Percentiles rank a stretch among this genome's conserved stretches.
These are phyloP conservation scores for Pseudanteris insignis DNA, from an alignment of 2,888 invertebrate genomes.

Conservation along the genomic window DNA sequence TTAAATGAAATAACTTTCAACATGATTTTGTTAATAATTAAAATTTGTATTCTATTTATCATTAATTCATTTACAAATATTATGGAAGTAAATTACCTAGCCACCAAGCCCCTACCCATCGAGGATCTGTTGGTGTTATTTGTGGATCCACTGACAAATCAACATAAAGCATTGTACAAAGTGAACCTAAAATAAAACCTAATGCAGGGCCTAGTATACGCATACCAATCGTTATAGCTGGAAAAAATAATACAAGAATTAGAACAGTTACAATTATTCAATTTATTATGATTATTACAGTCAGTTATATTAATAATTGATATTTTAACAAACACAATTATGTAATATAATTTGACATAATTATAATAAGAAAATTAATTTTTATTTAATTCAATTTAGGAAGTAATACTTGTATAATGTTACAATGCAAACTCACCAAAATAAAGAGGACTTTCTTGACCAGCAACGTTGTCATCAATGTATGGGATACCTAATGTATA, in stretches of 20 bases:
- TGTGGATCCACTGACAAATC: slow-evolving; percentile 79
- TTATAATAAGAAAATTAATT: no score
- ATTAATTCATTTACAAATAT: no score
- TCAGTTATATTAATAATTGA: no score
- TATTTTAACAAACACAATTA: no score
- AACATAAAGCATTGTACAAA: slow-evolving; percentile 88
- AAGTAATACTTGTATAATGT: no score
- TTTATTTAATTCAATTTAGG: no score
- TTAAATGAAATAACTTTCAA: no score
- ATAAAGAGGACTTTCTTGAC: slow-evolving; percentile 90
- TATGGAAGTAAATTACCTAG: slow-evolving; percentile 76
- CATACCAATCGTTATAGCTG: slow-evolving; percentile 91
- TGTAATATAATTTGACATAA: no score
- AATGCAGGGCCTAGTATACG: slow-evolving; percentile 89
- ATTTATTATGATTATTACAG: background rate
- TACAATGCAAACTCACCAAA: slow-evolving; percentile 83
- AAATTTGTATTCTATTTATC: no score
- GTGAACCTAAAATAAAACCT: slow-evolving; percentile 88
- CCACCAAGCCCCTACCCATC: slow-evolving; percentile 99
- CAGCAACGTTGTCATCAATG: slow-evolving; percentile 93
- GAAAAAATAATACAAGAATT: slow-evolving; percentile 5
- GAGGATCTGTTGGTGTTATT: slow-evolving; percentile 81
- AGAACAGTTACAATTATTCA: background rate
- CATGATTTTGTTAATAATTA: no score
- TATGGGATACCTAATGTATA: slow-evolving; percentile 93